These are phyloP conservation scores for Drosophila heteroneura DNA, from an alignment of 2,888 invertebrate species.

Conservation along the genomic window DNA sequence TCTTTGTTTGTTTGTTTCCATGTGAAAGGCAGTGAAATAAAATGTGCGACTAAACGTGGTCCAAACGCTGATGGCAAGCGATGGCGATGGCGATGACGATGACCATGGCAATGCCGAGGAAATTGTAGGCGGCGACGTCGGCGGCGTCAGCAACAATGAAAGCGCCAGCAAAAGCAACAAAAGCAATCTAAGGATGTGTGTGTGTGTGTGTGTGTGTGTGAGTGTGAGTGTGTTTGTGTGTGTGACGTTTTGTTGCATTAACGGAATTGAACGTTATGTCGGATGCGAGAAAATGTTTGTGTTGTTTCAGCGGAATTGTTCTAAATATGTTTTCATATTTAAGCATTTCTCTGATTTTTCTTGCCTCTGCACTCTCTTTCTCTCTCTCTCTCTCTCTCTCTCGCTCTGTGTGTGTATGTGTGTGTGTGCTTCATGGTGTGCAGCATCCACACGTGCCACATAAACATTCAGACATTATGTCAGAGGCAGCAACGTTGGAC, in stretches of 20 bases:
- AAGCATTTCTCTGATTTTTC: constrained; percentile 38
- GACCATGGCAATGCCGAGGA: constrained; percentile 57
- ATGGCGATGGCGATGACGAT: constrained; percentile 45
- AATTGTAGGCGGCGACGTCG: constrained; percentile 39
- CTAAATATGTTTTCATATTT: constrained; percentile 65
- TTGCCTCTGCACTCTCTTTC: not conserved
- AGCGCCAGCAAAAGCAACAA: constrained; percentile 46
- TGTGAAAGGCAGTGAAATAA: constrained; percentile 58
- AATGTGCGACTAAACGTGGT: constrained; percentile 64
- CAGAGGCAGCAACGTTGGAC: constrained; percentile 10
- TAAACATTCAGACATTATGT: constrained; percentile 7
- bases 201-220: constrained; percentile 13
- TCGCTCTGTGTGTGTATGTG: not conserved
- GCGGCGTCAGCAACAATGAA: constrained; percentile 64
- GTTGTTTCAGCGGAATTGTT: constrained; percentile 65
- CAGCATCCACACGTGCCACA: constrained; percentile 1
- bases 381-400: not conserved
- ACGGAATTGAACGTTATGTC: constrained; percentile 80
- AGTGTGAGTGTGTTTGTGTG: constrained; percentile 19
- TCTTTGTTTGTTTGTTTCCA: constrained; percentile 25
- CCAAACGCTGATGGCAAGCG: constrained; percentile 55
- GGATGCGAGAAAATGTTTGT: constrained; percentile 78
- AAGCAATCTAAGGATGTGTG: constrained; percentile 29
- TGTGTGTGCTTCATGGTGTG: constrained; percentile 14
- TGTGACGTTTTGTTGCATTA: constrained; percentile 69